Percentiles rank a stretch among this genome's conserved stretches.
These are phyloP conservation scores for Promerops cafer DNA, from an alignment of 2,113 vertebrate genomes.

Conservation along the genomic window DNA sequence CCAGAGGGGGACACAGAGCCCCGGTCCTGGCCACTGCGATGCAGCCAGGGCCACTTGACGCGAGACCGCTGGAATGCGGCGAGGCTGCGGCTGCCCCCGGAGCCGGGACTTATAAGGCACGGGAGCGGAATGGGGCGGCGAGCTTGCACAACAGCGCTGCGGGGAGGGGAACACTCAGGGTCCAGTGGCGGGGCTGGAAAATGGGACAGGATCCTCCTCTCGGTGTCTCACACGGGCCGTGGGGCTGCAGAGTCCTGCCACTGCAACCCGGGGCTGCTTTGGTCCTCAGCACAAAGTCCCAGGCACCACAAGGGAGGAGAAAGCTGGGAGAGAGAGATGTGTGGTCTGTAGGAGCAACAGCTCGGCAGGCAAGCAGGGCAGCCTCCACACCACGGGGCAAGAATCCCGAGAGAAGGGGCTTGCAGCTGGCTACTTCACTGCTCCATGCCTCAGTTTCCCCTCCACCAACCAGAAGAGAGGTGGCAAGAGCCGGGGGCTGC, in stretches of 20 bases:
- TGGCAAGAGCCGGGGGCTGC: background rate
- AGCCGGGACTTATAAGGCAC: constrained; percentile 73
- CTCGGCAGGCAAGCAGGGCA: background rate
- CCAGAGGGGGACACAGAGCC: background rate
- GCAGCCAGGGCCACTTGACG: constrained; percentile 51
- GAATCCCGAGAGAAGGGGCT: background rate
- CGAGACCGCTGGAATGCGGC: constrained; percentile 63
- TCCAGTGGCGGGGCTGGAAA: rapidly evolving
- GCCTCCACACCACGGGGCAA: rapidly evolving
- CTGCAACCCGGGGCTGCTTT: background rate
- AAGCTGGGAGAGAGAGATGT: background rate
- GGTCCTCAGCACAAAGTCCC: background rate
- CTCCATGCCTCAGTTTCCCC: background rate
- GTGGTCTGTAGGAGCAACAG: too few species aligned
- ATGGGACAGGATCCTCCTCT: background rate
- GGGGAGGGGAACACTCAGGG: background rate
- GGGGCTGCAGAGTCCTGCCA: background rate
- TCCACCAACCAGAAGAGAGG: background rate
- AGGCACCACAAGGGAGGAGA: background rate
- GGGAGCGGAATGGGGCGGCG: background rate
- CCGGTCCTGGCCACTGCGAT: background rate
- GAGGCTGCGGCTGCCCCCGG: background rate
- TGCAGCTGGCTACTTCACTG: background rate
- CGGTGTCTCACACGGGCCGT: rapidly evolving
- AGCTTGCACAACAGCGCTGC: background rate